These are phyloP conservation scores for Crematogaster levior DNA, from an alignment of 2,888 invertebrate genomes.

Conservation along the genomic window DNA sequence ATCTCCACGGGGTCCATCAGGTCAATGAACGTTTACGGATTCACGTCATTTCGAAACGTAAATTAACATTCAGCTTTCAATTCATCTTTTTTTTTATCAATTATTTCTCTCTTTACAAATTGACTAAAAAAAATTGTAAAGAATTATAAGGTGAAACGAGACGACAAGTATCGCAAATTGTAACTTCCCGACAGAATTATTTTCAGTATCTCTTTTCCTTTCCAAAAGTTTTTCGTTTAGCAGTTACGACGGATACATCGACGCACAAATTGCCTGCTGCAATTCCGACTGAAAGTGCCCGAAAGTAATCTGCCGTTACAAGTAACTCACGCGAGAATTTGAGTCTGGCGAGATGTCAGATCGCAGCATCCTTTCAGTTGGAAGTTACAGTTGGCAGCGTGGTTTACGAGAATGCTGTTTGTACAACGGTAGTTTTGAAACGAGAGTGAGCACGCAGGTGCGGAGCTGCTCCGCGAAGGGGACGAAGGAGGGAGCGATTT, in stretches of 20 bases:
- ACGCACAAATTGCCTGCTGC: neutral
- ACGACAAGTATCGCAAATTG: neutral
- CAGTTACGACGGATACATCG: neutral
- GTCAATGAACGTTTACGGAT: constrained; percentile 19
- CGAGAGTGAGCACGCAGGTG: constrained; percentile 28
- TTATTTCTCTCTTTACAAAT: neutral
- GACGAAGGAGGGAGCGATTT: neutral
- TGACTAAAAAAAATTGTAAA: neutral
- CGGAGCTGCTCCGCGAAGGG: neutral
- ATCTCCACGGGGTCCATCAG: constrained; percentile 14
- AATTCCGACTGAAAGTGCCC: neutral
- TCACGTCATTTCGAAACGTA: neutral
- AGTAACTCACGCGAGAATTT: neutral
- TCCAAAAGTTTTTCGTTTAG: neutral
- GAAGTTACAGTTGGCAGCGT: neutral
- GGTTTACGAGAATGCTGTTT: constrained; percentile 7
- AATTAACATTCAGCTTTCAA: neutral
- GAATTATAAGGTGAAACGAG: neutral
- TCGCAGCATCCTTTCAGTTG: neutral
- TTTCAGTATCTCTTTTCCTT: neutral
- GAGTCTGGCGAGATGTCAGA: neutral
- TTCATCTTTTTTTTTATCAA: neutral
- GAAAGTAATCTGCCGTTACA: neutral
- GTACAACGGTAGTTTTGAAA: constrained; percentile 5
- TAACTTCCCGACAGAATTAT: neutral